Percentiles rank a stretch among this genome's conserved stretches.
Evolutionary conservation across 2,888 invertebrate species (phyloP).

Genomic region (Spodoptera littoralis): DNA sequence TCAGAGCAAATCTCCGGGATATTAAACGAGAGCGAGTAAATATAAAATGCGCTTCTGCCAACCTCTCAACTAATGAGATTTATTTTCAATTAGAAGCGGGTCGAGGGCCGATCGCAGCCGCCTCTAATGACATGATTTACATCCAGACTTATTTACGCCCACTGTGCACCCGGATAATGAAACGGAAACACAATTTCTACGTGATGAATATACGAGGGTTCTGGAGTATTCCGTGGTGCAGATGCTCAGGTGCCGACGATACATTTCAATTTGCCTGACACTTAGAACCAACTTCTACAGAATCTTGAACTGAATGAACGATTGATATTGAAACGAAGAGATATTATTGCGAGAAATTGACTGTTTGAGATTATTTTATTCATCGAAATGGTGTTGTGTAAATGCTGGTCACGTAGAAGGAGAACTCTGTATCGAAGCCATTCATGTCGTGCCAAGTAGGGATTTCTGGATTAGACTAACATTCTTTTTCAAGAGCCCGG

Average conservation of each 20-base stretch:
- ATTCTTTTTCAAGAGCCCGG: constrained; percentile 47
- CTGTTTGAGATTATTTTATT: constrained; percentile 27
- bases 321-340: constrained; percentile 5
- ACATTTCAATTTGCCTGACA: constrained; percentile 30
- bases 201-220: constrained; percentile 38
- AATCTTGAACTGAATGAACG: constrained; percentile 8
- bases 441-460: constrained; percentile 57
- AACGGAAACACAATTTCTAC: constrained; percentile 61
- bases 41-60: constrained; percentile 66
- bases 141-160: constrained; percentile 73
- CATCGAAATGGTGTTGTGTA: constrained; percentile 25
- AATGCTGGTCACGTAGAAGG: constrained; percentile 57
- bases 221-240: constrained; percentile 8
- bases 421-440: constrained; percentile 56
- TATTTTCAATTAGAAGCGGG: constrained; percentile 78
- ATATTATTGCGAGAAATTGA: constrained; percentile 7
- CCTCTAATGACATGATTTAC: constrained; percentile 80
- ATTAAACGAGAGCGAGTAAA: constrained; percentile 55
- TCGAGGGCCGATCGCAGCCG: constrained; percentile 67
- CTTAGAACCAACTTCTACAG: constrained; percentile 7
- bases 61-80: constrained; percentile 74
- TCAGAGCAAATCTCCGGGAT: constrained; percentile 34
- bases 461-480: constrained; percentile 55
- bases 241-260: constrained; percentile 47
- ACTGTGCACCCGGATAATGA: constrained; percentile 63